A percentile compares a stretch with the other conserved stretches of the same genome.
phyloP scores from a whole-genome alignment of 2,113 vertebrate species.

The Columba janthina region DNA sequence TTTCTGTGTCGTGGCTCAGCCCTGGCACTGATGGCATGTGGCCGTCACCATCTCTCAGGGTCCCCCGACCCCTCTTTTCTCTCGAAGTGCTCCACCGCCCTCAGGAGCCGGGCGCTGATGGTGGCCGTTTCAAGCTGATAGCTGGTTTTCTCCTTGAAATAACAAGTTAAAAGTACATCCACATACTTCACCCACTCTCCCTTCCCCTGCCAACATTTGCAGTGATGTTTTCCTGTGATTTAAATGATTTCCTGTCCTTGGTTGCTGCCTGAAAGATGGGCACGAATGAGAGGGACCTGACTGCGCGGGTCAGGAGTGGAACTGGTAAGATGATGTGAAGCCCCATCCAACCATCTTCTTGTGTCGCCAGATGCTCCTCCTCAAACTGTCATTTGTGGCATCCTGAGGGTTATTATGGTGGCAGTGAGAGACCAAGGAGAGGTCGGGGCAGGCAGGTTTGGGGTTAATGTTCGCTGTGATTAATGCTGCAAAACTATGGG shows the following conservation, averaged over 20 bases:
- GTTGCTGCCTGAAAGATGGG: background rate
- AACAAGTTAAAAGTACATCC: background rate
- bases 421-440: background rate
- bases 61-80: fast-evolving
- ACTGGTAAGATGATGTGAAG: background rate
- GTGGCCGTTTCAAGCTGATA: background rate
- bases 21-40: background rate
- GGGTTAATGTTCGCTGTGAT: slow-evolving; percentile 2
- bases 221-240: slow-evolving; percentile 46
- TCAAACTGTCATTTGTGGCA: background rate
- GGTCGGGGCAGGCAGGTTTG: background rate
- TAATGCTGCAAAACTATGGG: slow-evolving; percentile 31
- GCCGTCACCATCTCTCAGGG: fast-evolving
- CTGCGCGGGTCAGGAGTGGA: background rate
- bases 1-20: fast-evolving
- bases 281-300: background rate
- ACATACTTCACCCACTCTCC: background rate
- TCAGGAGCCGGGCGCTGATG: fast-evolving
- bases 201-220: background rate
- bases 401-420: background rate
- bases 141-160: background rate
- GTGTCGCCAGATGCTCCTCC: fast-evolving
- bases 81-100: background rate
- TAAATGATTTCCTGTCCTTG: slow-evolving; percentile 34
- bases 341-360: background rate